Evolutionary conservation across 2,888 invertebrate genomes (phyloP).

Genomic region (Parnassius apollo): DNA sequence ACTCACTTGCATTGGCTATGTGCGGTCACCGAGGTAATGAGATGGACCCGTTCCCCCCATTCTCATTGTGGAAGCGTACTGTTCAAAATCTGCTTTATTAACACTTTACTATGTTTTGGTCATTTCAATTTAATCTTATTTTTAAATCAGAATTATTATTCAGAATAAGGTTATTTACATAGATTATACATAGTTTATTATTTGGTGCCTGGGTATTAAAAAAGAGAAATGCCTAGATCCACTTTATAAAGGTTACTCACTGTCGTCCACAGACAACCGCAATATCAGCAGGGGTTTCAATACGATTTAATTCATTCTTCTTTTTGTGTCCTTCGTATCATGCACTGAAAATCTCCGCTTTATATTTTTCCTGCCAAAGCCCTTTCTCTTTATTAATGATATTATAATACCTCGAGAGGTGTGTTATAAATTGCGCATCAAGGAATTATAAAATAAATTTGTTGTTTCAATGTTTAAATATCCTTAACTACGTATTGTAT

Average conservation of each 20-base stretch:
- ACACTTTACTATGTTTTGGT: no score
- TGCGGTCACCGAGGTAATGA: constrained; percentile 14
- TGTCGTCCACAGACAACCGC: constrained; percentile 35
- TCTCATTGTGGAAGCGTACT: neutral
- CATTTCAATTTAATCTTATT: no score
- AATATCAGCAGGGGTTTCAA: constrained; percentile 35
- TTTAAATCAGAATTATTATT: no score
- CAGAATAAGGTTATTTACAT: no score
- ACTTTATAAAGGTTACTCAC: constrained; percentile 35
- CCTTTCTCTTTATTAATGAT: no score
- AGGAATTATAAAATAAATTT: no score
- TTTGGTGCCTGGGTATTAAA: constrained; percentile 30
- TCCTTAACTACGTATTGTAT: no score
- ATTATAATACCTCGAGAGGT: no score
- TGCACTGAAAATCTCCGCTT: constrained; percentile 19
- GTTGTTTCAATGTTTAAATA: no score
- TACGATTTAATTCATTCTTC: constrained; percentile 34
- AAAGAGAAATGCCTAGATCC: constrained; percentile 32
- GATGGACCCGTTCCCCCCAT: neutral
- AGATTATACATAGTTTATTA: constrained; percentile 14
- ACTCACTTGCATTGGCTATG: constrained; percentile 34
- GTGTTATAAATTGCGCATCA: no score
- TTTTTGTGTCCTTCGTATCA: constrained; percentile 28
- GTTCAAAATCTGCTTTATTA: no score
- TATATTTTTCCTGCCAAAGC: constrained; percentile 4